A percentile compares a stretch with the other conserved stretches of the same genome.
Conservation (phyloP, 1,140 invertebrate genomes). For the Drosophila punjabiensis region DNA sequence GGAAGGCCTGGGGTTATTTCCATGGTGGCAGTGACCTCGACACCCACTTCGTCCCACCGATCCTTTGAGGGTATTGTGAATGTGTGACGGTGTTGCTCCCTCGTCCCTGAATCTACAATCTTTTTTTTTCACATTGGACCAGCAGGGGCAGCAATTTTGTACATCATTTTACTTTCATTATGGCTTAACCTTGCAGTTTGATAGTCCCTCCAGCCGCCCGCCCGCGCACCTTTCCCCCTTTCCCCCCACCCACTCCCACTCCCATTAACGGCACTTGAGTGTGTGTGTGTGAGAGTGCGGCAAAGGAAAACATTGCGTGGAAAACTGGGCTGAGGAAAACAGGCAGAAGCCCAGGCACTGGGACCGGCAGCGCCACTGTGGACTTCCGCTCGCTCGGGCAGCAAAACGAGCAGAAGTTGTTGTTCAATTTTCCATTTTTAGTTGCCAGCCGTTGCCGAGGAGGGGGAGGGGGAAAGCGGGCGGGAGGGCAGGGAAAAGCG, state of each 20-base stretch:
- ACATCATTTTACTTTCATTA: conserved; percentile 83
- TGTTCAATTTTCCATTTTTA: conserved; percentile 84
- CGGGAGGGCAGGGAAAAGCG: conserved; percentile 7
- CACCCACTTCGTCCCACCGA: not conserved
- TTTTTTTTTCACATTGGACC: conserved; percentile 42
- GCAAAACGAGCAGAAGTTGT: conserved; percentile 83
- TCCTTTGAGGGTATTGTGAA: not conserved
- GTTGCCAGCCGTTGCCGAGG: conserved; percentile 56
- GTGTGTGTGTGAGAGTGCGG: conserved; percentile 34
- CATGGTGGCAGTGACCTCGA: conserved; percentile 11
- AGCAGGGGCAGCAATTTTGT: conserved; percentile 67
- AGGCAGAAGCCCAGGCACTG: conserved; percentile 5
- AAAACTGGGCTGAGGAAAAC: conserved; percentile 25
- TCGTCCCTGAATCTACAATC: not conserved
- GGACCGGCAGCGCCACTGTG: conserved; percentile 3
- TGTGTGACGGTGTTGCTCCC: conserved; percentile 35
- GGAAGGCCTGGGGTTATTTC: not conserved
- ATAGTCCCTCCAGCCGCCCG: conserved; percentile 47
- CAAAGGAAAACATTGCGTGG: conserved; percentile 72
- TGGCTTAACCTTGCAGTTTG: conserved; percentile 78
- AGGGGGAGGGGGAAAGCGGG: conserved; percentile 1
- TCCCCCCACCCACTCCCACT: too few species aligned
- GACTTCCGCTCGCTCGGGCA: conserved; percentile 79
- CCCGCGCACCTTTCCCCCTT: not conserved
- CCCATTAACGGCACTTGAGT: conserved; percentile 7